Percentiles rank a stretch among this genome's conserved stretches.
phyloP scores from a whole-genome alignment of 1,140 invertebrate species.

The Drosophila repletoides region DNA sequence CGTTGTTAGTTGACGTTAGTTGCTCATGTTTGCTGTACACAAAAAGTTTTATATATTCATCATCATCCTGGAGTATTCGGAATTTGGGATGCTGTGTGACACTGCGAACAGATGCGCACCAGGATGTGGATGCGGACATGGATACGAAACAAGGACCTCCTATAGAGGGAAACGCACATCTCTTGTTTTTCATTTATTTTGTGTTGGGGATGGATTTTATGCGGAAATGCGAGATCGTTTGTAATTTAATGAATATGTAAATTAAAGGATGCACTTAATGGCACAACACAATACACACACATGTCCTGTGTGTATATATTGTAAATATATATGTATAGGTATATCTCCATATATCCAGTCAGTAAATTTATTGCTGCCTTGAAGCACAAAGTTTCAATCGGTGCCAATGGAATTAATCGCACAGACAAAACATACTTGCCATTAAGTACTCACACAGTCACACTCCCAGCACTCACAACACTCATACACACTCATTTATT shows the following conservation, averaged over 20 bases:
- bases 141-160: background rate
- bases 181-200: background rate
- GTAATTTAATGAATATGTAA: conserved; percentile 78
- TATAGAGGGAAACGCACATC: conserved; percentile 6
- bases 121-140: conserved; percentile 7
- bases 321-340: conserved; percentile 12
- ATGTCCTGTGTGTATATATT: background rate
- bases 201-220: conserved; percentile 44
- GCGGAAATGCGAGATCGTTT: conserved; percentile 56
- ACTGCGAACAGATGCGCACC: conserved; percentile 39
- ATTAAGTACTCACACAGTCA: conserved; percentile 32
- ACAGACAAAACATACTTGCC: conserved; percentile 40
- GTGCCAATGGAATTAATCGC: conserved; percentile 80
- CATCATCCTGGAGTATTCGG: conserved; percentile 25
- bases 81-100: too few species aligned
- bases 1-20: background rate
- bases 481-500: conserved; percentile 1
- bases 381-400: conserved; percentile 76
- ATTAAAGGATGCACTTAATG: conserved; percentile 74
- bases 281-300: conserved; percentile 32
- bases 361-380: conserved; percentile 75
- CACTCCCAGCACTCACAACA: background rate
- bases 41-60: conserved; percentile 61
- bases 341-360: conserved; percentile 47
- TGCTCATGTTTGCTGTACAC: conserved; percentile 5